Conservation (phyloP, 2,797 vertebrate genomes). For the Amazona finschi region DNA sequence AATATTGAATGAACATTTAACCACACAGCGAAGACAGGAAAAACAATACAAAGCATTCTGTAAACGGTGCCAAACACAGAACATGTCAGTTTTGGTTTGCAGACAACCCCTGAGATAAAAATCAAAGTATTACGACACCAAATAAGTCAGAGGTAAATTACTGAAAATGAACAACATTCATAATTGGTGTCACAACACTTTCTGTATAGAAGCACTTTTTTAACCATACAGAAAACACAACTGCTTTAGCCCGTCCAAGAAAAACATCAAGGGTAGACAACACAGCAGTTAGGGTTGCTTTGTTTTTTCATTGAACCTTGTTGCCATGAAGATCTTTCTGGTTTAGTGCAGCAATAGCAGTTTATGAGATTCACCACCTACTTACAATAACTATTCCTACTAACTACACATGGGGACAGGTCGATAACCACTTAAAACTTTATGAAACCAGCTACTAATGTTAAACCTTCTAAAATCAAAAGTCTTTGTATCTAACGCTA, state of each 20-base stretch:
- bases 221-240: slow-evolving; percentile 57
- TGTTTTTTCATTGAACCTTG: slow-evolving; percentile 40
- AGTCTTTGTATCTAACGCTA: background rate
- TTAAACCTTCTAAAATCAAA: background rate
- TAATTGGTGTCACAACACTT: slow-evolving; percentile 70
- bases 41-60: slow-evolving; percentile 65
- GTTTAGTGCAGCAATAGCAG: slow-evolving; percentile 46
- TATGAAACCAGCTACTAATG: background rate
- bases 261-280: slow-evolving; percentile 33
- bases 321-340: background rate
- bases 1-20: slow-evolving; percentile 62
- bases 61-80: slow-evolving; percentile 68
- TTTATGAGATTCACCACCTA: slow-evolving; percentile 33
- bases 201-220: slow-evolving; percentile 70
- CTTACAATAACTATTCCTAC: background rate
- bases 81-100: slow-evolving; percentile 78
- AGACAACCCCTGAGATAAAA: slow-evolving; percentile 79
- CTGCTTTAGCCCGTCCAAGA: slow-evolving; percentile 53
- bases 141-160: slow-evolving; percentile 75
- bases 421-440: background rate
- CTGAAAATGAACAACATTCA: slow-evolving; percentile 73
- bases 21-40: slow-evolving; percentile 44
- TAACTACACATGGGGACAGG: background rate
- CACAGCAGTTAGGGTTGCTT: slow-evolving; percentile 57
- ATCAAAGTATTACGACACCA: slow-evolving; percentile 76